These are phyloP conservation scores for Talpa occidentalis DNA, from an alignment of 2,113 vertebrate genomes.

Conservation along the genomic window DNA sequence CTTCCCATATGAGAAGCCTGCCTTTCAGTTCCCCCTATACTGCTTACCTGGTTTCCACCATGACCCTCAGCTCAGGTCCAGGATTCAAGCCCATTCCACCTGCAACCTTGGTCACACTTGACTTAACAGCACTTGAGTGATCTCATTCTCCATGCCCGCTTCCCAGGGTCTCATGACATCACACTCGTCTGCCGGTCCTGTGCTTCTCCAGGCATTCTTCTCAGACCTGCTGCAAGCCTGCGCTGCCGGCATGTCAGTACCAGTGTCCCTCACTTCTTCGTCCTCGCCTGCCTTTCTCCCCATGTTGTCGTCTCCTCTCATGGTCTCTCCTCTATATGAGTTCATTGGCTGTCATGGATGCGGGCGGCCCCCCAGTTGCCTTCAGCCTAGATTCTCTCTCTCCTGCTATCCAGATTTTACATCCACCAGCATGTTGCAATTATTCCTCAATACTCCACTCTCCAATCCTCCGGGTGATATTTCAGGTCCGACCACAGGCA, in stretches of 20 bases:
- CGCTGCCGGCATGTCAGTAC: neutral
- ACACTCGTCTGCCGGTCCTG: neutral
- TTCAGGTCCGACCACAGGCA: neutral
- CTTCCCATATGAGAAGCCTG: neutral
- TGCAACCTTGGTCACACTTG: neutral
- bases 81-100: neutral
- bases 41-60: neutral
- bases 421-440: neutral
- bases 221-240: neutral
- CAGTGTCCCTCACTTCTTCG: neutral
- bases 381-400: neutral
- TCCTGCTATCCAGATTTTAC: neutral
- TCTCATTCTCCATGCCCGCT: neutral
- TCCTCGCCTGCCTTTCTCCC: neutral
- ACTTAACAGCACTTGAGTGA: neutral
- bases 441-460: neutral
- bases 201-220: neutral
- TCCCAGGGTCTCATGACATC: neutral
- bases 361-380: neutral
- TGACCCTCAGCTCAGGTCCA: neutral
- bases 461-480: neutral
- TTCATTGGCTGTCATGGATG: neutral
- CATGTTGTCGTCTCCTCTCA: neutral
- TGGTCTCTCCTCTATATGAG: neutral
- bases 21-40: neutral